A percentile compares a stretch with the other conserved stretches of the same genome.
Evolutionary conservation across 2,797 vertebrate species (phyloP).

Genomic region (Xenentodon cancila): DNA sequence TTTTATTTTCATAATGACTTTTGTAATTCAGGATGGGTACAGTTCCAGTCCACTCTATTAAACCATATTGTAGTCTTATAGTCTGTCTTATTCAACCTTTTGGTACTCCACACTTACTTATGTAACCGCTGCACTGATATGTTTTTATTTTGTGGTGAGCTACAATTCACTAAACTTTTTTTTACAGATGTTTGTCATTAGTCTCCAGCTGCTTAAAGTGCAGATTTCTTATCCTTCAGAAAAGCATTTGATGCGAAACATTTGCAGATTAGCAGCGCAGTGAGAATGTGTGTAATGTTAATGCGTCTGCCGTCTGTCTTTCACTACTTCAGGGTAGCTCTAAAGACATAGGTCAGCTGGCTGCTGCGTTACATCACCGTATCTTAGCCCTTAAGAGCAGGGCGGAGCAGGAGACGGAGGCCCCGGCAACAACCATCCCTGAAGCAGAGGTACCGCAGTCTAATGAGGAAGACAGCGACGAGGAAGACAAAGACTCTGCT

Average conservation of each 20-base stretch:
- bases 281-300: neutral
- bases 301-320: conserved; percentile 8
- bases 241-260: conserved; percentile 13
- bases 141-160: neutral
- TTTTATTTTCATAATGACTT: conserved; percentile 1
- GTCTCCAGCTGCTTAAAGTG: neutral
- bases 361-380: conserved; percentile 94
- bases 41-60: neutral
- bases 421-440: conserved; percentile 74
- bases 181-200: conserved; percentile 21
- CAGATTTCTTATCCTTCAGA: neutral
- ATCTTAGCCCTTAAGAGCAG: conserved; percentile 93
- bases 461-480: conserved; percentile 95
- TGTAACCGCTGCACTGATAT: no score
- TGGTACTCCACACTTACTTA: neutral
- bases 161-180: conserved; percentile 4
- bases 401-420: conserved; percentile 91
- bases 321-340: conserved; percentile 89
- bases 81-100: conserved; percentile 6
- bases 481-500: conserved; percentile 82
- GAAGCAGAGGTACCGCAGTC: conserved; percentile 90
- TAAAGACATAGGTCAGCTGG: conserved; percentile 96
- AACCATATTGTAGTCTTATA: neutral
- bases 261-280: conserved; percentile 1
- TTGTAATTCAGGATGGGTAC: neutral